Evolutionary conservation across 2,888 invertebrate genomes (phyloP).

Genomic region (Quadriops clusia): DNA sequence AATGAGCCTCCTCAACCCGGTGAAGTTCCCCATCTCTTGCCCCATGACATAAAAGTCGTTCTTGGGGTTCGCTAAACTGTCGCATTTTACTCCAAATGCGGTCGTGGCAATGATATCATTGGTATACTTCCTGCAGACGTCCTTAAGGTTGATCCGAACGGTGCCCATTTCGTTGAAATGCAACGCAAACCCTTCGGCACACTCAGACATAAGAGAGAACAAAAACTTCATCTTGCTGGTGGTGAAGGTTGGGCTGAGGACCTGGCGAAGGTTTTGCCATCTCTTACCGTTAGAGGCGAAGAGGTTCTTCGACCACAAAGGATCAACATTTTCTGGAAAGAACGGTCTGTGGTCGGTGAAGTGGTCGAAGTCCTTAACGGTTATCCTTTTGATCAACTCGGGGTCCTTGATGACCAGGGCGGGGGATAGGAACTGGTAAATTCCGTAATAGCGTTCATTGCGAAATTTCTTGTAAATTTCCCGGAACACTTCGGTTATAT

Average conservation of each 20-base stretch:
- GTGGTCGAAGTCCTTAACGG: constrained; percentile 46
- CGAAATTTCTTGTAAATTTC: background rate
- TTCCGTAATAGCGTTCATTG: constrained; percentile 22
- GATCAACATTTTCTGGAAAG: constrained; percentile 31
- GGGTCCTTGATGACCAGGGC: constrained; percentile 41
- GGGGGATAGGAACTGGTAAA: constrained; percentile 28
- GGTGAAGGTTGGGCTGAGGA: constrained; percentile 26
- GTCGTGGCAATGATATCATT: constrained; percentile 41
- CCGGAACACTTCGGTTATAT: background rate
- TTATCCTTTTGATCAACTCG: constrained; percentile 45
- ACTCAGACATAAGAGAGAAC: constrained; percentile 22
- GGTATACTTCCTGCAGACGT: constrained; percentile 35
- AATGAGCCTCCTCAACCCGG: constrained; percentile 8
- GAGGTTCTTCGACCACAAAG: constrained; percentile 37
- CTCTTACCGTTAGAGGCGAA: constrained; percentile 21
- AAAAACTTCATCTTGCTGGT: constrained; percentile 26
- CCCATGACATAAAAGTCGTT: constrained; percentile 43
- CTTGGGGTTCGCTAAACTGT: constrained; percentile 38
- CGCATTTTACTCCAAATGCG: constrained; percentile 40
- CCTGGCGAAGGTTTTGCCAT: constrained; percentile 26
- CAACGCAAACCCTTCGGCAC: constrained; percentile 19
- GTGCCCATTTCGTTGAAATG: constrained; percentile 11
- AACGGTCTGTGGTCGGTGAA: constrained; percentile 39
- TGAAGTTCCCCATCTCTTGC: constrained; percentile 34
- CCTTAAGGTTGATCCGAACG: constrained; percentile 32